Base-by-base conservation (phyloP, 2,797 vertebrate genomes). In the Heliangelus exortis region DNA sequence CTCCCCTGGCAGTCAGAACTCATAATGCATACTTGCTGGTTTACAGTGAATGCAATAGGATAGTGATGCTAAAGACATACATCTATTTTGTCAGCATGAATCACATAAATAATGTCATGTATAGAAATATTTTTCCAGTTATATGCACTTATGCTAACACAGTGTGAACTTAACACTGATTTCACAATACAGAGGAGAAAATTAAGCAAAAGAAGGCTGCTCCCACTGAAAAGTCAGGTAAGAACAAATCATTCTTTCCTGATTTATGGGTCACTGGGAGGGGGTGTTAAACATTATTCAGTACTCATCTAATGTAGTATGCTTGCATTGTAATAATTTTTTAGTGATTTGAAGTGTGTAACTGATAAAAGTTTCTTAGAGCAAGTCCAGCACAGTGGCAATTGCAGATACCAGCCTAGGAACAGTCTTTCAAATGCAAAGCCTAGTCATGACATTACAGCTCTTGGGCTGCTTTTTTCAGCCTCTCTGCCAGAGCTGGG, bases 201-300 rank as follows among this genome's bases (percentile, higher is more conserved):
- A 86, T 80, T 62, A 97, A 97, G 91, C 95, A 96, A 29, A 57
- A 94, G 73, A 97, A 97, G 95, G 45, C 85, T 83, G 50, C 65
- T 81, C 88, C 68, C 21, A 51, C 28, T 68, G 93, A 96, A 93
- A 98, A 97, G 89, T 50, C 94, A 97, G 97, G 97, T 97, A 97
- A 45, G 92, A 87, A 66, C 9, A 20, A 79, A 3, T 78, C 28
- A 62, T 87, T 82, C 14, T 91, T 12, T 89, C 45, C 25, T 83
- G 34, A 68, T 45, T 71, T 87, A 34, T 39, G 10, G 5, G 10
- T 19, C 9, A 39, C 25, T 10, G 6, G 25, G 4, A 1, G 4
- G 12, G 6, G 4, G 2, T 47, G 15, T 51, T 78, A 58, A 83
- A 59, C 29, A 21, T 8, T 66, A 19, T 55, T 80, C 48, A 72